A percentile compares a stretch with the other conserved stretches of the same genome.
Evolutionary conservation across 1,140 invertebrate species (phyloP).

Genomic region (Temnothorax curvispinosus): DNA sequence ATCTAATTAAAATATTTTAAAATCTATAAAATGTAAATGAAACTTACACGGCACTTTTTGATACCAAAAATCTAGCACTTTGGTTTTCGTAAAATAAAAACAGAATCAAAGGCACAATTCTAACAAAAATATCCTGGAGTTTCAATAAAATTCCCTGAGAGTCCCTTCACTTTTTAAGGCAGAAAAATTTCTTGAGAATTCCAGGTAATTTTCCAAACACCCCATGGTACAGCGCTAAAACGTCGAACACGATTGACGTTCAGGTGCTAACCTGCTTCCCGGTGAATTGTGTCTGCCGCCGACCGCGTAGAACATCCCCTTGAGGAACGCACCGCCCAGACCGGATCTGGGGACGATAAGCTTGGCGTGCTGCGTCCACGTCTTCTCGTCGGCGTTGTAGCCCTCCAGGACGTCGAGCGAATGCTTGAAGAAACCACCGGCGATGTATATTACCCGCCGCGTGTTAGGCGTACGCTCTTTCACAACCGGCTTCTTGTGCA

Average conservation of each 20-base stretch:
- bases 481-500: constrained; percentile 92
- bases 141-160: neutral
- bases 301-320: constrained; percentile 95
- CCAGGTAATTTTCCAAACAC: neutral
- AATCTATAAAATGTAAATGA: neutral
- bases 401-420: constrained; percentile 95
- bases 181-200: constrained; percentile 12
- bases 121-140: neutral
- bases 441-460: constrained; percentile 94
- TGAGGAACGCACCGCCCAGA: constrained; percentile 94
- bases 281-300: constrained; percentile 96
- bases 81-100: neutral
- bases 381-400: constrained; percentile 94
- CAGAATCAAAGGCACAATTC: neutral
- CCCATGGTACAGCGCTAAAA: neutral
- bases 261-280: constrained; percentile 89
- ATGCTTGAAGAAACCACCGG: constrained; percentile 94
- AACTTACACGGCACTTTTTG: neutral
- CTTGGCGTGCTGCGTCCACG: constrained; percentile 92
- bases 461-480: constrained; percentile 94
- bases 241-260: neutral
- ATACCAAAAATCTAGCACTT: neutral
- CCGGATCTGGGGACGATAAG: constrained; percentile 94
- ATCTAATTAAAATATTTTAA: neutral
- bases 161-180: neutral